Evolutionary conservation across 2,113 vertebrate species (phyloP).

Genomic region (Dasyornis broadbenti): DNA sequence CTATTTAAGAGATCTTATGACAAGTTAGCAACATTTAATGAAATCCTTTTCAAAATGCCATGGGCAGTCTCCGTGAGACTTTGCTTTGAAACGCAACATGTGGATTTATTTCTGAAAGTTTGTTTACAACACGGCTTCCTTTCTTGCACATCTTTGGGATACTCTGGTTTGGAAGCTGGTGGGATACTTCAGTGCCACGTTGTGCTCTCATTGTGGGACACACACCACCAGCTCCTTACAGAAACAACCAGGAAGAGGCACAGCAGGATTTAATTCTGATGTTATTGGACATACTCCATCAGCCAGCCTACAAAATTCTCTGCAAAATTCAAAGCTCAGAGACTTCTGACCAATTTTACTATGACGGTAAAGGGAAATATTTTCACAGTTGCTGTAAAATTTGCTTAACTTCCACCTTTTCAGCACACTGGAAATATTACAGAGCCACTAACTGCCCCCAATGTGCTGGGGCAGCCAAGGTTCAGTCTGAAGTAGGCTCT

Average conservation of each 20-base stretch:
- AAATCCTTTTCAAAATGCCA: constrained; percentile 75
- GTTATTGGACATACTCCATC: not conserved
- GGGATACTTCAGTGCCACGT: not conserved
- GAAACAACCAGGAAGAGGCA: not conserved
- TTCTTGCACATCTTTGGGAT: not conserved
- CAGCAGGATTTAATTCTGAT: not conserved
- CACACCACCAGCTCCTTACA: not conserved
- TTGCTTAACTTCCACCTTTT: constrained; percentile 21
- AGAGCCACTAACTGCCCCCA: not conserved
- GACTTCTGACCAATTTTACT: not conserved
- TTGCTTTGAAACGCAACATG: constrained; percentile 55
- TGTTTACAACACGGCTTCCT: not conserved
- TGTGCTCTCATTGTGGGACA: not conserved
- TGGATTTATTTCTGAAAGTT: constrained; percentile 17
- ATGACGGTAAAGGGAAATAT: not conserved
- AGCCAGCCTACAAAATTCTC: not conserved
- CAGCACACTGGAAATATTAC: constrained; percentile 1
- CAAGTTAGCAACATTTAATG: constrained; percentile 79
- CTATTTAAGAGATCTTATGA: constrained; percentile 78
- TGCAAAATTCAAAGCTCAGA: not conserved
- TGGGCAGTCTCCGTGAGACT: constrained; percentile 52
- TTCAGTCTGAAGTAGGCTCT: constrained; percentile 9
- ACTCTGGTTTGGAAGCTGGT: not conserved
- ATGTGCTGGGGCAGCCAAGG: not conserved
- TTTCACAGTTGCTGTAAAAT: not conserved